These are phyloP conservation scores for Eutolmus rufibarbis DNA, from an alignment of 2,888 invertebrate genomes.

Conservation along the genomic window DNA sequence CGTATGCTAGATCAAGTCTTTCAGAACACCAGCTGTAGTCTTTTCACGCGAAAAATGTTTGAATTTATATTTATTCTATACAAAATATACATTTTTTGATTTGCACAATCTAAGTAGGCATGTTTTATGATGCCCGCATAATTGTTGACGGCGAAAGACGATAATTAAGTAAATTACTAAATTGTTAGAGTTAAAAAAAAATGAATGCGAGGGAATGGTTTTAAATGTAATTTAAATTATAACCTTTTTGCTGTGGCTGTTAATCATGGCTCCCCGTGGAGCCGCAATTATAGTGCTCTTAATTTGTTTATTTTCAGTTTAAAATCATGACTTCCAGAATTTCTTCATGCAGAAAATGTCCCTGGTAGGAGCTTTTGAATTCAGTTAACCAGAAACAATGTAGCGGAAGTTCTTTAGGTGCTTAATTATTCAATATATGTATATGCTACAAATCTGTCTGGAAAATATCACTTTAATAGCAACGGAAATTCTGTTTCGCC, in stretches of 20 bases:
- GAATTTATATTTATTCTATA: no score
- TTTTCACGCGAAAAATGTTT: no score
- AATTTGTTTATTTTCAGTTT: slow-evolving; percentile 21
- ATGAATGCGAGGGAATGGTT: neutral
- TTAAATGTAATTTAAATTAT: slow-evolving; percentile 29
- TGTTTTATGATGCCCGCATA: no score
- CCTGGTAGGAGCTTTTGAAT: slow-evolving; percentile 5
- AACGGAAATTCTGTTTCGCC: neutral
- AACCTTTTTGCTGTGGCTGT: neutral
- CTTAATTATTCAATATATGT: slow-evolving; percentile 24
- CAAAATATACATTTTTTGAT: no score
- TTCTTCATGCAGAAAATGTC: slow-evolving; percentile 39
- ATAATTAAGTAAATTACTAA: neutral
- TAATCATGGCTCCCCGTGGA: neutral
- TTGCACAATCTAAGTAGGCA: no score
- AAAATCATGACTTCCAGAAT: slow-evolving; percentile 17
- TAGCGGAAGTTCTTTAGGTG: slow-evolving; percentile 30
- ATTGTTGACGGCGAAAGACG: neutral
- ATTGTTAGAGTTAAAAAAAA: neutral
- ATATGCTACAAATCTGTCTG: neutral
- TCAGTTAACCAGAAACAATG: slow-evolving; percentile 36
- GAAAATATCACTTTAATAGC: slow-evolving; percentile 28
- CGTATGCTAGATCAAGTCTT: no score
- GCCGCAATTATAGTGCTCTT: neutral
- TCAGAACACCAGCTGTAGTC: no score